phyloP scores from a whole-genome alignment of 2,113 vertebrate genomes.

The Coptodon bakossiorum region DNA sequence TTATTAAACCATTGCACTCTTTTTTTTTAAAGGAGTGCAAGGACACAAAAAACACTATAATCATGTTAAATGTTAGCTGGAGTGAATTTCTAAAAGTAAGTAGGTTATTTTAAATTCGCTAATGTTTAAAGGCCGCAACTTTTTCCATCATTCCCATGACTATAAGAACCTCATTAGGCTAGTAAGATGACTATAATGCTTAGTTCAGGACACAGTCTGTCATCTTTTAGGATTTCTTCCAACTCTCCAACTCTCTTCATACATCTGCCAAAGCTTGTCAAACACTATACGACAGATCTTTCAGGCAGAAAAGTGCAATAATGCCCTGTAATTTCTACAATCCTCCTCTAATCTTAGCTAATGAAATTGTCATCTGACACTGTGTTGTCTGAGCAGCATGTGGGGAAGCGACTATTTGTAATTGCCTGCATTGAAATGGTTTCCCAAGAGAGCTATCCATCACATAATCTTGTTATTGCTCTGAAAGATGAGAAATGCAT shows the following conservation, averaged over 20 bases:
- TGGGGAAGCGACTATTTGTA: conserved; percentile 52
- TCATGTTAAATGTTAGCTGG: not conserved
- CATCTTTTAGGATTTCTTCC: conserved; percentile 23
- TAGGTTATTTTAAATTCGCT: not conserved
- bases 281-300: conserved; percentile 7
- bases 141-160: not conserved
- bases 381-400: conserved; percentile 41
- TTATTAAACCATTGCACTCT: not conserved
- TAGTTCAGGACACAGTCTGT: not conserved
- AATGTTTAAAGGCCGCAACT: not conserved
- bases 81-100: not conserved
- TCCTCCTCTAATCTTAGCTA: conserved; percentile 67
- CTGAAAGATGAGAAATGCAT: conserved; percentile 43
- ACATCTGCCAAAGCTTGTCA: conserved; percentile 47
- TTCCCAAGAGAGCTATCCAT: conserved; percentile 61
- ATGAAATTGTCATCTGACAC: conserved; percentile 73
- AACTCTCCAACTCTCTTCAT: conserved; percentile 10
- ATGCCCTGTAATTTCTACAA: conserved; percentile 57
- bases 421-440: conserved; percentile 54
- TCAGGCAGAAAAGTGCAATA: conserved; percentile 60
- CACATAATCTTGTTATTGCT: conserved; percentile 64
- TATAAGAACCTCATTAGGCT: not conserved
- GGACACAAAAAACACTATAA: not conserved
- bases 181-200: not conserved
- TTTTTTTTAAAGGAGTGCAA: not conserved